phyloP scores from a whole-genome alignment of 1,140 invertebrate species.

The Anoplophora glabripennis region DNA sequence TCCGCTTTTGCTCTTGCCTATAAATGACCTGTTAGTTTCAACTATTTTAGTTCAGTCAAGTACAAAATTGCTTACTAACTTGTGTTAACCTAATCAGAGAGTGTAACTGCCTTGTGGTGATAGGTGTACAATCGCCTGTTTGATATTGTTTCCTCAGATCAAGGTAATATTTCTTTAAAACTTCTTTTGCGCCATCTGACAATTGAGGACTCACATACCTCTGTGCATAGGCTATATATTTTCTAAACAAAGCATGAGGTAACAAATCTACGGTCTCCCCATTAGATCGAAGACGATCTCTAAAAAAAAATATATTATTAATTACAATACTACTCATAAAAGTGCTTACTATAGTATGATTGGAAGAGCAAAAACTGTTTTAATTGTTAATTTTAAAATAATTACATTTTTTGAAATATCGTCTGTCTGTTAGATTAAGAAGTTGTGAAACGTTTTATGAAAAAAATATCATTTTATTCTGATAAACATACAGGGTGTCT shows the following conservation, averaged over 20 bases:
- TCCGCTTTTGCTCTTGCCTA: constrained; percentile 83
- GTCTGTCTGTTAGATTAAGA: no score
- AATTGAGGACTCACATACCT: constrained; percentile 85
- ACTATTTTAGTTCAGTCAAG: not conserved
- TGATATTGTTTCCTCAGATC: constrained; percentile 70
- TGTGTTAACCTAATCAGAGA: constrained; percentile 85
- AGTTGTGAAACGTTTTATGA: no score
- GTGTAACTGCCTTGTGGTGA: constrained; percentile 83
- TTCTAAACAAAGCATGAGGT: constrained; percentile 72
- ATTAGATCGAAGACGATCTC: constrained; percentile 29
- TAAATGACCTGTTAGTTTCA: constrained; percentile 11
- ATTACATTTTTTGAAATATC: no score
- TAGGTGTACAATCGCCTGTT: constrained; percentile 56
- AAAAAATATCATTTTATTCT: no score
- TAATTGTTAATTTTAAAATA: no score
- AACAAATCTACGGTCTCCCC: constrained; percentile 67
- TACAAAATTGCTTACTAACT: constrained; percentile 48
- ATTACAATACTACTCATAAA: no score
- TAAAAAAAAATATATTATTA: constrained; percentile 19
- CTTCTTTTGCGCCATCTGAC: constrained; percentile 63
- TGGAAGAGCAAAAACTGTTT: no score
- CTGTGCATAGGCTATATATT: constrained; percentile 89
- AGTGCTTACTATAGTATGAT: no score
- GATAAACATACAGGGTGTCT: no score
- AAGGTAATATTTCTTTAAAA: constrained; percentile 80